These are phyloP conservation scores for Epinephelus moara DNA, from an alignment of 2,113 vertebrate genomes.

Conservation along the genomic window DNA sequence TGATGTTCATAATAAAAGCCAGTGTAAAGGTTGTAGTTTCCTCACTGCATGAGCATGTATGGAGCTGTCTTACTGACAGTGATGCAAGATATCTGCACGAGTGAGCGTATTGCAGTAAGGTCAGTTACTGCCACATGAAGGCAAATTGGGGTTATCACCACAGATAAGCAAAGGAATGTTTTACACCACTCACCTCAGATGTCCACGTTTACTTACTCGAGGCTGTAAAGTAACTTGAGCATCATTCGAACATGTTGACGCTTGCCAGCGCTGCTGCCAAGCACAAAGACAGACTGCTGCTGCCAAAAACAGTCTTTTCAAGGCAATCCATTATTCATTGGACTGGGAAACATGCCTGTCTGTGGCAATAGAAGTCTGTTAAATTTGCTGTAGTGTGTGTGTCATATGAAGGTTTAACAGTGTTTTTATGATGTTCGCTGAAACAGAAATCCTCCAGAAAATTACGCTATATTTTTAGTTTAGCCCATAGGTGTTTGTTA, in stretches of 20 bases:
- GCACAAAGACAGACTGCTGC: slow-evolving; percentile 41
- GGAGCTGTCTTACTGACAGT: neutral
- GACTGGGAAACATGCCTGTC: slow-evolving; percentile 31
- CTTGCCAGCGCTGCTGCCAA: slow-evolving; percentile 36
- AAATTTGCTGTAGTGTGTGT: neutral
- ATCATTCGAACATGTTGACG: slow-evolving; percentile 13
- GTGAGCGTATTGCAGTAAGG: neutral
- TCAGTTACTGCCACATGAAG: slow-evolving; percentile 10
- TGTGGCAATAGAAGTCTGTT: slow-evolving; percentile 25
- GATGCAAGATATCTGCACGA: neutral
- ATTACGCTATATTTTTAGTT: neutral
- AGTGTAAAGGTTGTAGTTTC: neutral
- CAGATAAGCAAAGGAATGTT: slow-evolving; percentile 25
- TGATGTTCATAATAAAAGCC: neutral
- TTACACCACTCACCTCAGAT: slow-evolving; percentile 39
- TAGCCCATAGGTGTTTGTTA: neutral
- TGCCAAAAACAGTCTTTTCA: slow-evolving; percentile 56
- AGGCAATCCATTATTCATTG: slow-evolving; percentile 51
- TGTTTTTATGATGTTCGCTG: slow-evolving; percentile 1
- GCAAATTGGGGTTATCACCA: neutral
- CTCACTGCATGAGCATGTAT: neutral
- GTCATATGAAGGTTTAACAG: slow-evolving; percentile 3
- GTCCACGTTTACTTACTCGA: slow-evolving; percentile 42
- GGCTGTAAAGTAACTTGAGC: slow-evolving; percentile 56
- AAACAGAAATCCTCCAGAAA: slow-evolving; percentile 10